Conservation (phyloP, 2,888 invertebrate species). For the Pollenia labialis region DNA sequence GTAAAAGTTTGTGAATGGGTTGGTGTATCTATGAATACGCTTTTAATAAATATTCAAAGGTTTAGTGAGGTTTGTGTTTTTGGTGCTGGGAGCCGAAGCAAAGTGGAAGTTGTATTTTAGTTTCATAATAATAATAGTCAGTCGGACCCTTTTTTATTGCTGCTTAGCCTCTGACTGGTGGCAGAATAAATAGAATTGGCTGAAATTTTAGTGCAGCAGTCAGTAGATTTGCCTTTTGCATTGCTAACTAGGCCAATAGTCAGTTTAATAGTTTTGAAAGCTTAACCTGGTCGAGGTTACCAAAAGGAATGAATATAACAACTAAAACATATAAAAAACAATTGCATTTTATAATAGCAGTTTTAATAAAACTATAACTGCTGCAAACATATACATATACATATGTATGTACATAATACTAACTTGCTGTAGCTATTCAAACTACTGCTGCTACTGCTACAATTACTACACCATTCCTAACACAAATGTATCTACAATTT, state of each 20-base stretch:
- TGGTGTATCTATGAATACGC: slow-evolving; percentile 42
- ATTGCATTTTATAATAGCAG: slow-evolving; percentile 65
- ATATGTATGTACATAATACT: background rate
- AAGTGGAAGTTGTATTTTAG: slow-evolving; percentile 39
- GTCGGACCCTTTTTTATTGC: slow-evolving; percentile 60
- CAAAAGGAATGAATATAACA: slow-evolving; percentile 1
- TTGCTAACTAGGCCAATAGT: slow-evolving; percentile 71
- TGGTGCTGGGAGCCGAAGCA: slow-evolving; percentile 8
- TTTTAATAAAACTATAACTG: slow-evolving; percentile 62
- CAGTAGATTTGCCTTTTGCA: slow-evolving; percentile 48
- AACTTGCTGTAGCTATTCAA: slow-evolving; percentile 12
- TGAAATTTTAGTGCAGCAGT: slow-evolving; percentile 12
- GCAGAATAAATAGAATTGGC: slow-evolving; percentile 33
- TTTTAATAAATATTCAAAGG: slow-evolving; percentile 61
- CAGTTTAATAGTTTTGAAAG: slow-evolving; percentile 67
- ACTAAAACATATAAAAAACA: slow-evolving; percentile 54
- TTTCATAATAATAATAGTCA: slow-evolving; percentile 65
- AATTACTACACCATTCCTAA: background rate
- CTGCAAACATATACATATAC: background rate
- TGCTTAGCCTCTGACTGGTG: slow-evolving; percentile 63
- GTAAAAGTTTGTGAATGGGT: slow-evolving; percentile 43
- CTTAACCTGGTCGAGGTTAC: slow-evolving; percentile 71
- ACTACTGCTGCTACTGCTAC: background rate
- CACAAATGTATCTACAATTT: background rate
- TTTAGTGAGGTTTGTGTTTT: slow-evolving; percentile 33